phyloP scores from a whole-genome alignment of 2,797 vertebrate species.

The Ctenopoma kingsleyae region DNA sequence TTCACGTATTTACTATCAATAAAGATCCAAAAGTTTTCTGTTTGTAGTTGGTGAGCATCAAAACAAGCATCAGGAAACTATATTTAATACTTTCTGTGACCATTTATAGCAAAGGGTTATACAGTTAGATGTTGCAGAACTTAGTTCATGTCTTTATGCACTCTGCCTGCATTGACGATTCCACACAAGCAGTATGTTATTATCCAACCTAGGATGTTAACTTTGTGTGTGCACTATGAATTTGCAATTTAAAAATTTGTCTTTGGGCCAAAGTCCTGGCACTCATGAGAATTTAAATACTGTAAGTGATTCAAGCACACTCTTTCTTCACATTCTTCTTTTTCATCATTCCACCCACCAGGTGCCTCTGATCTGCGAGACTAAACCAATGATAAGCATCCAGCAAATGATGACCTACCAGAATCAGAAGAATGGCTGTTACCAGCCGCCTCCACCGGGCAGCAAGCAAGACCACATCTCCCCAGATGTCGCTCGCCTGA shows the following conservation, averaged over 20 bases:
- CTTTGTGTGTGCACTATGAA: background rate
- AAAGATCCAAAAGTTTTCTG: too few species aligned
- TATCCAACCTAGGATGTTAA: background rate
- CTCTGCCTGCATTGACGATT: too few species aligned
- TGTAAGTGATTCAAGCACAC: background rate
- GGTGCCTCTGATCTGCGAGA: constrained; percentile 92
- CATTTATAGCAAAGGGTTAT: too few species aligned
- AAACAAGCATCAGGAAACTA: background rate
- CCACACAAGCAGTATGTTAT: background rate
- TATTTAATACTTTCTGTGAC: too few species aligned
- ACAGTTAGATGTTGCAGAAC: too few species aligned
- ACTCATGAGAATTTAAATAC: background rate
- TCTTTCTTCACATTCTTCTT: background rate
- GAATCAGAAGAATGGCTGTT: constrained; percentile 93
- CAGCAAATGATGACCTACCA: constrained; percentile 93
- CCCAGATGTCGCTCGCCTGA: constrained; percentile 88
- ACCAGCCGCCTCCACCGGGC: constrained; percentile 82
- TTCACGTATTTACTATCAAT: too few species aligned
- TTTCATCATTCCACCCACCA: constrained; percentile 48
- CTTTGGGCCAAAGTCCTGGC: background rate
- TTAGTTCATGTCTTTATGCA: too few species aligned
- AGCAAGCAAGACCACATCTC: constrained; percentile 76
- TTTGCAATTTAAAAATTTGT: background rate
- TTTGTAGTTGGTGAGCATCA: background rate
- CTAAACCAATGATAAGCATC: constrained; percentile 92